A percentile compares a stretch with the other conserved stretches of the same genome.
These are phyloP conservation scores for Brevipalpus yothersi DNA, from an alignment of 1,140 invertebrate species.

Conservation along the genomic window DNA sequence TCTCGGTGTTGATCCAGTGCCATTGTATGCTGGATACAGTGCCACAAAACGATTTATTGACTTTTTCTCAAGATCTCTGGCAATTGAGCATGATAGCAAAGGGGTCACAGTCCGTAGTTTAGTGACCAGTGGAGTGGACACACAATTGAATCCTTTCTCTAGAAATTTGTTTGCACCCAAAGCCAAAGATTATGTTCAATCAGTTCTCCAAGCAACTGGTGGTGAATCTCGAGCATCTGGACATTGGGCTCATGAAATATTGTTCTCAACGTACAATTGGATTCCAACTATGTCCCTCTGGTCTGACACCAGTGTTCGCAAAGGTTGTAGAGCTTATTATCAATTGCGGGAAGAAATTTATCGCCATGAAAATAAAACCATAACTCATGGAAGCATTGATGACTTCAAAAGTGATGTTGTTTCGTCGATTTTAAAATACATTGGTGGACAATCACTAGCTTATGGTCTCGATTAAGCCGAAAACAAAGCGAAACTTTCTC, in stretches of 20 bases:
- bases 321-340: too few species aligned
- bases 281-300: too few species aligned
- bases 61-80: conserved; percentile 53
- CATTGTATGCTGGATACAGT: conserved; percentile 60
- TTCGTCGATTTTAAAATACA: too few species aligned
- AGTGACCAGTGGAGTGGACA: conserved; percentile 62
- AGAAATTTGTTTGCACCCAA: conserved; percentile 52
- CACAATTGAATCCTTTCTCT: conserved; percentile 71
- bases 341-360: too few species aligned
- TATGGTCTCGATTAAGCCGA: too few species aligned
- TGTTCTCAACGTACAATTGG: too few species aligned
- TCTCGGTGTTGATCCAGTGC: conserved; percentile 46
- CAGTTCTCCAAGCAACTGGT: conserved; percentile 47
- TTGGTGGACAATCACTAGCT: too few species aligned
- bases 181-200: conserved; percentile 44
- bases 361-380: too few species aligned
- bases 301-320: too few species aligned
- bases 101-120: conserved; percentile 54
- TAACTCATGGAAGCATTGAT: too few species aligned
- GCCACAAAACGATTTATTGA: conserved; percentile 70
- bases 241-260: conserved; percentile 28
- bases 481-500: too few species aligned
- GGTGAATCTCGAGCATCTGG: conserved; percentile 44
- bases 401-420: too few species aligned
- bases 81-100: conserved; percentile 42